Evolutionary conservation across 2,888 invertebrate species (phyloP).

Genomic region (Ornithoptera alexandrae): DNA sequence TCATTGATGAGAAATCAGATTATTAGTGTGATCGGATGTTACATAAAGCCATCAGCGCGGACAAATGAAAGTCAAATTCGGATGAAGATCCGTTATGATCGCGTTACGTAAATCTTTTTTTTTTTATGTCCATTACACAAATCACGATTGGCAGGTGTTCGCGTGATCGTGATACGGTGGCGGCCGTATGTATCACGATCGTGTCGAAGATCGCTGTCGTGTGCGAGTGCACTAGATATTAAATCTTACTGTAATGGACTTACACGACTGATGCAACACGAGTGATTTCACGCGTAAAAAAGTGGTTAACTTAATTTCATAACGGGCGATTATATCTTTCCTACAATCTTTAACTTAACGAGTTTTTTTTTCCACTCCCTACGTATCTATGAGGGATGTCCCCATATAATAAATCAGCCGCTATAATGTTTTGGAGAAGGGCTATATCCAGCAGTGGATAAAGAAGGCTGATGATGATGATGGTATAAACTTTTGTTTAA

Average conservation of each 20-base stretch:
- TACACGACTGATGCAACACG: background rate
- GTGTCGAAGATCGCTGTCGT: background rate
- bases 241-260: background rate
- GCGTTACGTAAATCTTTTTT: constrained; percentile 9
- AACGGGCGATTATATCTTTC: too few relatives aligned
- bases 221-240: background rate
- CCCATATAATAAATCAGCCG: too few relatives aligned
- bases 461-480: too few relatives aligned
- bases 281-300: background rate
- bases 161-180: background rate
- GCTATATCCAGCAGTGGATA: too few relatives aligned
- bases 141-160: constrained; percentile 3
- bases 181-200: background rate
- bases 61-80: constrained; percentile 3
- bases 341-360: too few relatives aligned
- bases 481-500: too few relatives aligned
- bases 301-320: too few relatives aligned
- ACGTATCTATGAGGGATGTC: too few relatives aligned
- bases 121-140: constrained; percentile 2
- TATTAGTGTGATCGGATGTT: too few relatives aligned
- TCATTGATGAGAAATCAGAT: too few relatives aligned
- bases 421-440: too few relatives aligned
- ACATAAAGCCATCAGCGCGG: background rate
- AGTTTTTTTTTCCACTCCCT: too few relatives aligned
- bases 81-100: constrained; percentile 6